These are phyloP conservation scores for Chaetura pelagica DNA, from an alignment of 2,113 vertebrate genomes.

Conservation along the genomic window DNA sequence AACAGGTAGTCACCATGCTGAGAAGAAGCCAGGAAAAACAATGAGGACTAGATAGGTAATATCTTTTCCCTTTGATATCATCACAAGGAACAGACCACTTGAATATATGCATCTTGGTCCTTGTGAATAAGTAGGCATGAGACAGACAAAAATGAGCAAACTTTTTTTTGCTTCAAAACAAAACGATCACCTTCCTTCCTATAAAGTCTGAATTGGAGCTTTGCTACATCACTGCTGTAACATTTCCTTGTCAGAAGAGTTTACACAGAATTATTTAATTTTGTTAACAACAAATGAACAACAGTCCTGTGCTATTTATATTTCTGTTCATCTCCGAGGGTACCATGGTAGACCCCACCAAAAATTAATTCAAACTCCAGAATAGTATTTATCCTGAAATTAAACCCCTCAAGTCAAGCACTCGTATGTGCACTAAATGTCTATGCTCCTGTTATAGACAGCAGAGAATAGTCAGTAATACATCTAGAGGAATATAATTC, in stretches of 20 bases:
- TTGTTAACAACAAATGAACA: neutral
- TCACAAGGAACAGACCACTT: neutral
- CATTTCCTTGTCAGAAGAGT: neutral
- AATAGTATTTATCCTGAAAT: neutral
- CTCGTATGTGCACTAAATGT: neutral
- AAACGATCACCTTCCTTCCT: neutral
- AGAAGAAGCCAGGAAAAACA: neutral
- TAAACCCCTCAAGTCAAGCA: neutral
- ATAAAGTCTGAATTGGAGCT: neutral
- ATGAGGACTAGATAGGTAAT: neutral
- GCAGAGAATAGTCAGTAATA: neutral
- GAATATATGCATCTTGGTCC: neutral
- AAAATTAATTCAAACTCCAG: neutral
- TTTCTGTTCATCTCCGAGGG: neutral
- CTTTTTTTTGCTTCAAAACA: neutral
- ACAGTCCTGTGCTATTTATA: neutral
- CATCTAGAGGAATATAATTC: neutral
- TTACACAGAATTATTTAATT: neutral
- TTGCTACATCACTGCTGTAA: neutral
- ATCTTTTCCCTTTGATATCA: neutral
- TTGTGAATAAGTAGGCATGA: neutral
- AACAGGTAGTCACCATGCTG: neutral
- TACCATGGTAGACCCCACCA: neutral
- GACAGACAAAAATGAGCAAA: neutral
- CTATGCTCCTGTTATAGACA: neutral